A percentile compares a stretch with the other conserved stretches of the same genome.
Evolutionary conservation across 2,797 vertebrate species (phyloP).

Genomic region (Meriones psammophilus): DNA sequence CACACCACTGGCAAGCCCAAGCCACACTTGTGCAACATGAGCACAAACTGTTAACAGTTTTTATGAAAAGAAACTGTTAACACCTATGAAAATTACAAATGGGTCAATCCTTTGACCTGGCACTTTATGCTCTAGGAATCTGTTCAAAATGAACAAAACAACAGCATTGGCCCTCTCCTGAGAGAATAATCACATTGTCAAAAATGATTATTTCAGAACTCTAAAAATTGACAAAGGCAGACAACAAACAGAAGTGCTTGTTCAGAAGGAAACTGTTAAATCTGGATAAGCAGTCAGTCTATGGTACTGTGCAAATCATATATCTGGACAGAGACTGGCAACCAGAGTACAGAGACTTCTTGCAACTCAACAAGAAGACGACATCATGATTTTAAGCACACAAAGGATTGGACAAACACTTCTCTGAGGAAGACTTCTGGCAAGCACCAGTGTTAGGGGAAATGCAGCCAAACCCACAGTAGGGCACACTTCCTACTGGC

Average conservation of each 20-base stretch:
- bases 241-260: neutral
- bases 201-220: neutral
- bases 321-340: neutral
- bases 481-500: neutral
- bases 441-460: neutral
- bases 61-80: neutral
- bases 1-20: neutral
- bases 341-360: neutral
- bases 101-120: neutral
- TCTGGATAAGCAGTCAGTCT: neutral
- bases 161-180: neutral
- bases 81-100: slow-evolving; percentile 29
- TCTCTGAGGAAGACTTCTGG: neutral
- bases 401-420: neutral
- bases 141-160: slow-evolving; percentile 1
- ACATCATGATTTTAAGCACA: neutral
- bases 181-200: neutral
- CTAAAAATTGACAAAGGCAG: neutral
- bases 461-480: neutral
- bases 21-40: neutral
- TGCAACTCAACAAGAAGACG: neutral
- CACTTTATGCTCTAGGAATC: neutral
- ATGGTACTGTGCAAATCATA: slow-evolving; percentile 1
- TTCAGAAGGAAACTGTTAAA: neutral
- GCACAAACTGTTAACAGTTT: neutral